Evolutionary conservation across 1,140 invertebrate genomes (phyloP), one percentile per base, ranked within the genome.

Genomic region (Apis florea): DNA sequence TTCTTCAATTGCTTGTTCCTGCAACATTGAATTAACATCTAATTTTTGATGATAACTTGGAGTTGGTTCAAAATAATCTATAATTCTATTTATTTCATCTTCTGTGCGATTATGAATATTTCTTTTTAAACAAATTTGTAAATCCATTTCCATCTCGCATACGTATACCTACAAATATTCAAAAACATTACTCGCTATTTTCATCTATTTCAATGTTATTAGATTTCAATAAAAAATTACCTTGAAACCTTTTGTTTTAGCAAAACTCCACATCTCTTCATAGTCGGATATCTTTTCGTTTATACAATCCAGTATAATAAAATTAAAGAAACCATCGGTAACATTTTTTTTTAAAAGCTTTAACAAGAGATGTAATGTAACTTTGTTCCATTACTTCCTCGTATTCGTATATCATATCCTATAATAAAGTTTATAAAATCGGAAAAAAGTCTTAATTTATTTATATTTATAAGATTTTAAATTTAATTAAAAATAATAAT

Each of bases 311-410:
- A 98, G 95, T 91, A 99, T 97, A 79, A 99, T 97, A 91, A 99
- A 99, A 71, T 96, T 95, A 91, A 99, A 99, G 90, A 97, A 98
- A 49, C 97, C 97, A 93, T 98, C 98, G 58, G 96, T 96, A 12
- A 99, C 95, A 40, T 97, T 98, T 93, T 98, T n/a, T 98, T 89
- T 98, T 98, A 89, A 98, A 98, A 24, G 97, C 96, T 94, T 98
- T 98, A 53, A 97, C 94, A 54, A 99, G 94, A 69, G 97, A 98
- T 53, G 94, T 94, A 82, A 97, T 91, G 89, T 99, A 99, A 47
- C 95, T 95, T 67, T 96, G 95, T 92, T 99, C 98, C 95, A 97
- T 96, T 51, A 95, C 95, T 76, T 96, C 95, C 86, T 99, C 98
- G 93, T 97, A 99, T 91, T 99, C 98, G 92, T 98, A 99, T 72